Evolutionary conservation across 2,888 invertebrate species (phyloP).

Genomic region (Aphodius sticticus): DNA sequence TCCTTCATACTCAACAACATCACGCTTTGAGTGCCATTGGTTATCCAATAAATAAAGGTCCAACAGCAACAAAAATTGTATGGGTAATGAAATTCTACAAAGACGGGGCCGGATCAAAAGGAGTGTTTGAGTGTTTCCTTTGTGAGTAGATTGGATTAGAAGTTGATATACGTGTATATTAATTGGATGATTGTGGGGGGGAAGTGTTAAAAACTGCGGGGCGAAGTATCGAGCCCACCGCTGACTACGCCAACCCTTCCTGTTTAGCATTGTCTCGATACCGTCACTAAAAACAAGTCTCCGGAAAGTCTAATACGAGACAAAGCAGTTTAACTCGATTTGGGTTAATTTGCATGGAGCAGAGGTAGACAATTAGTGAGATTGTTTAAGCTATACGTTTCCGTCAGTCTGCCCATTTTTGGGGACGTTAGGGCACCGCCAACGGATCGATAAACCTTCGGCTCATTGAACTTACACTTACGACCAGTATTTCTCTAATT

Average conservation of each 20-base stretch:
- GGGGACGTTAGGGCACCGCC: slow-evolving; percentile 5
- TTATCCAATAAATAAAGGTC: too few relatives aligned
- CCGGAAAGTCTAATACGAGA: slow-evolving; percentile 44
- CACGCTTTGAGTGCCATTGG: too few relatives aligned
- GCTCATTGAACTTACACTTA: background rate
- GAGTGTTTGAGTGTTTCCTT: slow-evolving; percentile 11
- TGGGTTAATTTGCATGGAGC: slow-evolving; percentile 51
- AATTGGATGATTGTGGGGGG: slow-evolving; percentile 27
- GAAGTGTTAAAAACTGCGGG: slow-evolving; percentile 28
- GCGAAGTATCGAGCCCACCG: slow-evolving; percentile 27
- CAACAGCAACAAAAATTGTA: background rate
- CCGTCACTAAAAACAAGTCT: slow-evolving; percentile 36
- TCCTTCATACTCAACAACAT: too few relatives aligned
- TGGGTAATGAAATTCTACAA: background rate
- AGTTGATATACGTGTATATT: slow-evolving; percentile 16
- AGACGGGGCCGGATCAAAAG: background rate
- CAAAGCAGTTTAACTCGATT: slow-evolving; percentile 52
- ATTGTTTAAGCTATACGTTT: slow-evolving; percentile 47
- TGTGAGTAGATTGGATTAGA: slow-evolving; percentile 16
- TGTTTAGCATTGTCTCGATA: slow-evolving; percentile 40
- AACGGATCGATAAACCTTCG: slow-evolving; percentile 8
- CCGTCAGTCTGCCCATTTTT: slow-evolving; percentile 40
- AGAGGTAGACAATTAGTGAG: slow-evolving; percentile 52
- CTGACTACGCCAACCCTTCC: slow-evolving; percentile 24
- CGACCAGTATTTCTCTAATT: too few relatives aligned